Base-by-base conservation (phyloP, 2,888 invertebrate species). In the Epirrhoe alternata region DNA sequence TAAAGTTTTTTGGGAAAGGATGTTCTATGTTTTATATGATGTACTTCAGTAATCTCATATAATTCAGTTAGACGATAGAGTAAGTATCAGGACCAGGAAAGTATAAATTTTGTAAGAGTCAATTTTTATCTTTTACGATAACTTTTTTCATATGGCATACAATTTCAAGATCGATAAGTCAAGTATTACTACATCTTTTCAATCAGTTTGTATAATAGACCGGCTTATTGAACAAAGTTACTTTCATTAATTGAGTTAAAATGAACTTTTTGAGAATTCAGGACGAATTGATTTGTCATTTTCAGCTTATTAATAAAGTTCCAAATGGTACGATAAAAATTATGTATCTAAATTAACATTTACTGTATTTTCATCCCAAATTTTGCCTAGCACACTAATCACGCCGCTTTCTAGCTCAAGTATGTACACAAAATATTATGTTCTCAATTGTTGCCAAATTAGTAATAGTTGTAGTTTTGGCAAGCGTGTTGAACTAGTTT, bases 191-290 rank as follows among this genome's bases (percentile, higher is more conserved):
- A 64, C 63, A 66, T 33, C 31, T 67, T 64, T 67, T 16, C 0
- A 17, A 53, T 4, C 38, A 33, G 4, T 60, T 51, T 33, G 31
- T 56, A 66, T 71, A 71, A 71, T 71, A 67, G 88, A 87, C 85
- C 86, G 82, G 85, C 83, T 85, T 86, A 84, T 83, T 53, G 64
- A 68, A 84, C 81, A 79, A 82, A 71, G 67, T 69, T 62, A 78
- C 77, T 77, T 84, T 86, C 82, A 86, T 85, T 85, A 84, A 71
- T 69, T 59, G 61, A 61, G 66, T 71, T 64, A 24, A 59, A 63
- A 69, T 71, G 50, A 68, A 71, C 63, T 71, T 68, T 68, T 65
- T 51, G 51, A 57, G 56, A 71, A 68, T 50, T 55, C 7, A 51
- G 42, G 58, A 59, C 47, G 24, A 68, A 64, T 59, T 61, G 64